Evolutionary conservation across 2,888 invertebrate genomes (phyloP), one percentile per base, ranked within the genome.

Genomic region (Agriotes lineatus): DNA sequence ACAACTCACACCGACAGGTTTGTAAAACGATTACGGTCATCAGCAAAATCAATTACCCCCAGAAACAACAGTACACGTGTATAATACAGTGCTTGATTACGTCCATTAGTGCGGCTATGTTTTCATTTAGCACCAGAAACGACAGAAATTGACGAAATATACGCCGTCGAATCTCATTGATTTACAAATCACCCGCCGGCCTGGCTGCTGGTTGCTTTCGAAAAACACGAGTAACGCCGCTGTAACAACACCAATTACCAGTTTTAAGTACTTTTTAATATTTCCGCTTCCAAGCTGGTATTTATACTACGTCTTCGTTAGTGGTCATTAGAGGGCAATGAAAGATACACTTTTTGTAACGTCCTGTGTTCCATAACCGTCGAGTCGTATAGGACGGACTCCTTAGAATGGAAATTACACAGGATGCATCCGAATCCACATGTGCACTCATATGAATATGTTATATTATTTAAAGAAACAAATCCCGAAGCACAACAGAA

Each of bases 81-180:
- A 52, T 52, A 59, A 59, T 59, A 66, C 58, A 42, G 60, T 52
- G 54, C 54, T 61, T 48, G 30, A 56, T 56, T 57, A 57, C 61
- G 39, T 57, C 45, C 56, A 67, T 67, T 62, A 62, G 57, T 62
- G 44, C 48, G 30, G 57, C 62, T 45, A 50, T 61, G 62, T 62
- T 50, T 67, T 48, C 64, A 20, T 56, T 61, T 57, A 42, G 18
- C 57, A 64, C 35, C 56, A 45, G 37, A 44, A 63, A 20, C 35
- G 56, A 45, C 37, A 45, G 20, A 57, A 56, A 56, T 54, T 42
- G 33, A 63, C 18, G 56, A 42, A 44, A 63, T 42, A 19, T 63
- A 18, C 35, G 56, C 44, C 18, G 25, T 14, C 16, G 42, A 44
- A 42, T 12, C 42, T 58, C 58, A 58, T 58, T 42, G 58, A 58